Evolutionary conservation across 1,140 invertebrate genomes (phyloP), one percentile per base, ranked within the genome.

Genomic region (Halictus rubicundus): DNA sequence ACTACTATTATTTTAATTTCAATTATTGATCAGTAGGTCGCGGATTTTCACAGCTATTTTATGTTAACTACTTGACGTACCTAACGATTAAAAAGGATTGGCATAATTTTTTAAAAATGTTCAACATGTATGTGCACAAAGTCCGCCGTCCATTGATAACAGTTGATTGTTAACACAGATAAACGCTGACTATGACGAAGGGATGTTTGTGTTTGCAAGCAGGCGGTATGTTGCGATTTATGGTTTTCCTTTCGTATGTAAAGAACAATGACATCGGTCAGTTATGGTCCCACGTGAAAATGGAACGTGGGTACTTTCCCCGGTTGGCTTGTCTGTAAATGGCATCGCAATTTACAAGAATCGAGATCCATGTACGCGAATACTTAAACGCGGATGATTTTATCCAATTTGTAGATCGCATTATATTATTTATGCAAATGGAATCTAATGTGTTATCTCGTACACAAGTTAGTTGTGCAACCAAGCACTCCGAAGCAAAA

Each of bases 271-370:
- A 88, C 84, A 85, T 63, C 83, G 73, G 72, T 78, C 80, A 83
- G 64, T 73, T 59, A 64, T 76, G 52, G 49, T 88, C 75, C 70
- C 88, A 82, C 82, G 83, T 76, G 70, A 87, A 87, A 88, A 83
- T 87, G 72, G 89, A 87, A 90, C 89, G 89, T 89, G 90, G 88
- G 88, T 87, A 89, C 81, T 85, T 90, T 88, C 77, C 78, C 79
- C 80, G 59, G 72, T 76, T 78, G 65, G 61, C 37, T 80, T 68
- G 46, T 68, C 42, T 39, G 25, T 37, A 46, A 52, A 39, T 66
- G 49, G 21, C 27, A 66, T 42, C 66, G 27, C 54, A 25, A 75
- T 80, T 61, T 60, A 25, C 39, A 37, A 60, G 71, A 80, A 75
- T 70, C 39, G 25, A 16, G 32, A 49, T 23, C 37, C 46, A 23